Evolutionary conservation across 64 coral and sea anemone genomes (phyloP).

Genomic region (Pocillopora verrucosa): DNA sequence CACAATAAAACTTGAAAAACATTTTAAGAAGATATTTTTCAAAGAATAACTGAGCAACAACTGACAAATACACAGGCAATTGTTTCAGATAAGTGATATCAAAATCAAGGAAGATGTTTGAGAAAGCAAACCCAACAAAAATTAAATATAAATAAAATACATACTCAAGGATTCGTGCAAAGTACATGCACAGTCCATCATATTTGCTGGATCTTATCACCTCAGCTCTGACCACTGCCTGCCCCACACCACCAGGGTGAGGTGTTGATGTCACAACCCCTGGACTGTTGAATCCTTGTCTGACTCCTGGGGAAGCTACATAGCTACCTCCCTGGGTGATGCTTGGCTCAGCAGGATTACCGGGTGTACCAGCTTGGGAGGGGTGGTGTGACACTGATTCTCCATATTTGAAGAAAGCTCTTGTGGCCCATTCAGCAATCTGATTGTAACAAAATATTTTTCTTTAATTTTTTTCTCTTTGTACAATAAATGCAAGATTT

Average conservation of each 20-base stretch:
- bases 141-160: constrained; percentile 4
- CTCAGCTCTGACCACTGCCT: constrained; percentile 77
- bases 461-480: too few species aligned
- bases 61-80: too few species aligned
- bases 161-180: constrained; percentile 90
- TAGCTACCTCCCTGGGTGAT: constrained; percentile 59
- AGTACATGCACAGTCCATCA: constrained; percentile 84
- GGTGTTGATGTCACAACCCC: constrained; percentile 82
- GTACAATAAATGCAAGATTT: too few species aligned
- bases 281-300: constrained; percentile 14
- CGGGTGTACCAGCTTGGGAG: constrained; percentile 13
- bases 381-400: constrained; percentile 67
- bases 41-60: background rate
- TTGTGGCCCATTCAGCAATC: constrained; percentile 95
- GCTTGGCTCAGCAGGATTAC: constrained; percentile 15
- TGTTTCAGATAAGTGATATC: too few species aligned
- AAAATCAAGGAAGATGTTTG: too few species aligned
- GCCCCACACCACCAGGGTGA: constrained; percentile 60
- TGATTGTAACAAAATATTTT: background rate
- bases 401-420: constrained; percentile 96
- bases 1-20: too few species aligned
- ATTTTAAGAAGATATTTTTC: background rate
- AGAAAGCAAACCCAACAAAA: too few species aligned
- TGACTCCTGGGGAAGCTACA: constrained; percentile 47
- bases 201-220: constrained; percentile 85